A percentile compares a stretch with the other conserved stretches of the same genome.
These are phyloP conservation scores for Entomobrya proxima DNA, from an alignment of 2,888 invertebrate genomes.

Conservation along the genomic window DNA sequence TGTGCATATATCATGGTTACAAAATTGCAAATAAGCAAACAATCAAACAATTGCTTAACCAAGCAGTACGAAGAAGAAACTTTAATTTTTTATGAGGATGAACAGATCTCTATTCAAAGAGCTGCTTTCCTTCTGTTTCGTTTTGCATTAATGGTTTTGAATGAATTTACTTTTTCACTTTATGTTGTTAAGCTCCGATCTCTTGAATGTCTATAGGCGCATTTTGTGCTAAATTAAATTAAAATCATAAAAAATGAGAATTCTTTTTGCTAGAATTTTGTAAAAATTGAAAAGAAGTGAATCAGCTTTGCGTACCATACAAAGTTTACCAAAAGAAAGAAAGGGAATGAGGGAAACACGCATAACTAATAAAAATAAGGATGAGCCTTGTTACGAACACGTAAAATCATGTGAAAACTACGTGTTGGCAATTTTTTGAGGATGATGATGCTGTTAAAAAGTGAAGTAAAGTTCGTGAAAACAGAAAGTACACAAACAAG, in stretches of 20 bases:
- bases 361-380: conserved; percentile 35
- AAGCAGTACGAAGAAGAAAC: conserved; percentile 12
- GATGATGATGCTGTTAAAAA: conserved; percentile 1
- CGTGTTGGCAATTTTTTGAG: conserved; percentile 30
- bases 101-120: neutral
- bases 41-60: neutral
- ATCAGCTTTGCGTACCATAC: neutral
- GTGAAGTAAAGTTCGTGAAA: neutral
- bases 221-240: conserved; percentile 31
- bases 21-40: neutral
- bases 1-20: neutral
- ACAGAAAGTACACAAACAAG: conserved; percentile 31
- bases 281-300: neutral
- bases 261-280: no score
- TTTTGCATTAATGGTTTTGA: conserved; percentile 27
- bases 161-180: neutral
- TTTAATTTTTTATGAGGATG: conserved; percentile 11
- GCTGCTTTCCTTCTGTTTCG: neutral
- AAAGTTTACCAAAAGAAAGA: neutral
- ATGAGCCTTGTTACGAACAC: conserved; percentile 37
- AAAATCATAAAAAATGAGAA: no score
- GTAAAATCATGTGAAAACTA: conserved; percentile 57
- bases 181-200: neutral
- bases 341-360: neutral
- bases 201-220: neutral